Evolutionary conservation across 2,888 invertebrate genomes (phyloP).

Genomic region (Tinea pellionella): DNA sequence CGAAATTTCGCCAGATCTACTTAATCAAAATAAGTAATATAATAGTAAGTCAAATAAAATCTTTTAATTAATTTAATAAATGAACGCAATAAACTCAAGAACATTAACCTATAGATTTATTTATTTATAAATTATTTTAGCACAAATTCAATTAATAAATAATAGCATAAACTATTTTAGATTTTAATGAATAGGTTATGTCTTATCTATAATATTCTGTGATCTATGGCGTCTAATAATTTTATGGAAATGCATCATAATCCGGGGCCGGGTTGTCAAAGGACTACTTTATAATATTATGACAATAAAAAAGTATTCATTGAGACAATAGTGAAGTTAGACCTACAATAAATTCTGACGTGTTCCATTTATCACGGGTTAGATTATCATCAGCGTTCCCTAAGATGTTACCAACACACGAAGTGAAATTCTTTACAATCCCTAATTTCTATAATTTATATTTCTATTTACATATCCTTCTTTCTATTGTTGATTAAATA

Average conservation of each 20-base stretch:
- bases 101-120: too few species aligned
- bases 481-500: too few species aligned
- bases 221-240: conserved; percentile 19
- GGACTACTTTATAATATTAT: conserved; percentile 50
- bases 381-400: conserved; percentile 52
- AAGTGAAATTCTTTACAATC: conserved; percentile 37
- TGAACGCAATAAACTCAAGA: too few species aligned
- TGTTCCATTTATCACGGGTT: conserved; percentile 57
- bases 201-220: background rate
- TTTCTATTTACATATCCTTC: background rate
- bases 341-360: conserved; percentile 61
- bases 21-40: too few species aligned
- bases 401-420: conserved; percentile 29
- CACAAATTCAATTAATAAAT: too few species aligned
- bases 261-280: conserved; percentile 59
- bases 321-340: conserved; percentile 64
- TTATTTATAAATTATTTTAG: too few species aligned
- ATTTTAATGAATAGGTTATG: too few species aligned
- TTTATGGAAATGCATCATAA: conserved; percentile 45
- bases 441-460: background rate
- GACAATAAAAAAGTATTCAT: conserved; percentile 65
- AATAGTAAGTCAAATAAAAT: too few species aligned
- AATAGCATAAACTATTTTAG: too few species aligned
- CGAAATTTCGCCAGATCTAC: too few species aligned
- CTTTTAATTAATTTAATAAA: too few species aligned